These are phyloP conservation scores for Thumatha senex DNA, from an alignment of 2,888 invertebrate genomes.

Conservation along the genomic window DNA sequence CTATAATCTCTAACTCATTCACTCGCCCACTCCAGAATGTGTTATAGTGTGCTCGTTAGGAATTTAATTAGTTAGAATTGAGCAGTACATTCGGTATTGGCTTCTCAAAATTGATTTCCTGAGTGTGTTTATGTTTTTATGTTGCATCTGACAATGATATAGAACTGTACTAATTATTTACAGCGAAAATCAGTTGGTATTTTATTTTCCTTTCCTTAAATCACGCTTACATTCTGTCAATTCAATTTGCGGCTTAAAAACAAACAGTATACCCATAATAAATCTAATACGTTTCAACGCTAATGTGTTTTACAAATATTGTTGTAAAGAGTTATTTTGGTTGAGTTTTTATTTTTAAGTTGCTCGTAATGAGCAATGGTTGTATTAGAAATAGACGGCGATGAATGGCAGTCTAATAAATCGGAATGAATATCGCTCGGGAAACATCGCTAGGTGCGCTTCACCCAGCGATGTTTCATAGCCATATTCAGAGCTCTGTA, in stretches of 20 bases:
- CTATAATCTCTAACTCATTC: no score
- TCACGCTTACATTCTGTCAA: not conserved
- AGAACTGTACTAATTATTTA: not conserved
- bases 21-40: no score
- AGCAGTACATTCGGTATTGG: no score
- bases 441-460: no score
- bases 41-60: no score
- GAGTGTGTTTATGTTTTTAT: not conserved
- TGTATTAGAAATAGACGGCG: not conserved
- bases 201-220: not conserved
- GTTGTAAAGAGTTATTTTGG: constrained; percentile 1
- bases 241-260: not conserved
- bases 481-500: no score
- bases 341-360: not conserved
- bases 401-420: not conserved
- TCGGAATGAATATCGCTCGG: no score
- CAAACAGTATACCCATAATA: not conserved
- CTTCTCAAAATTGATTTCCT: not conserved
- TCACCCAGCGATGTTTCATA: no score
- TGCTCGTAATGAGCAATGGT: not conserved
- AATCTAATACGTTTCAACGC: constrained; percentile 1
- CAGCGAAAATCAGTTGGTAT: not conserved
- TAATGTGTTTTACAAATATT: constrained; percentile 9
- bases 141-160: not conserved
- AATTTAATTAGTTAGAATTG: no score